Percentiles rank a stretch among this genome's conserved stretches.
These are phyloP conservation scores for Sinohyriopsis cumingii DNA, from an alignment of 2,888 invertebrate genomes.

Conservation along the genomic window DNA sequence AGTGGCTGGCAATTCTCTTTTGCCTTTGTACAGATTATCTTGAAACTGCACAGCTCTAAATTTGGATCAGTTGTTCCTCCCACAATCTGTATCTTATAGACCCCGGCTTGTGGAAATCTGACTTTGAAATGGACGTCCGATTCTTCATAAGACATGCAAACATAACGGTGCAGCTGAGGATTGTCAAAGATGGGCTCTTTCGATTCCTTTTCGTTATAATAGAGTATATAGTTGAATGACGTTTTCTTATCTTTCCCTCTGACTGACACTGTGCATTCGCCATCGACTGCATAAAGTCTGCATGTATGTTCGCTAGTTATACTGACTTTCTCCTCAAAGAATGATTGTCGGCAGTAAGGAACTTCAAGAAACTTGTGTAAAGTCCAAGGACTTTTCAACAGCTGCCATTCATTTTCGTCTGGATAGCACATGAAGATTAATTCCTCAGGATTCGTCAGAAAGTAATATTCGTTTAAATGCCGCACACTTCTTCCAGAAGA, in stretches of 20 bases:
- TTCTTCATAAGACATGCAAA: conserved; percentile 30
- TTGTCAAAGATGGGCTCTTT: conserved; percentile 25
- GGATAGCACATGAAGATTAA: conserved; percentile 26
- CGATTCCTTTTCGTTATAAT: conserved; percentile 40
- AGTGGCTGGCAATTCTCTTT: conserved; percentile 18
- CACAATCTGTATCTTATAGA: conserved; percentile 22
- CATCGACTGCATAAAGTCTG: conserved; percentile 15
- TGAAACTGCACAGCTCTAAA: conserved; percentile 26
- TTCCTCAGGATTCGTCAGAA: conserved; percentile 30
- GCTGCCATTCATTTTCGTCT: conserved; percentile 22
- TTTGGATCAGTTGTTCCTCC: conserved; percentile 16
- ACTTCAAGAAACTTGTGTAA: conserved; percentile 26
- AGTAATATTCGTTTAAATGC: conserved; percentile 32
- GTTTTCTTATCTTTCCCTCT: conserved; percentile 5
- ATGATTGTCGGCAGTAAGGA: conserved; percentile 16
- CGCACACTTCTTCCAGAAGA: conserved; percentile 14
- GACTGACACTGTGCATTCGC: conserved; percentile 22
- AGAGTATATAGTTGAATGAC: conserved; percentile 34
- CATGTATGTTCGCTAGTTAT: conserved; percentile 20
- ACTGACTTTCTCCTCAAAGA: conserved; percentile 19
- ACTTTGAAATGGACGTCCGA: conserved; percentile 22
- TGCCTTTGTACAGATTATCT: conserved; percentile 21
- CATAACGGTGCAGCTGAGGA: conserved; percentile 35
- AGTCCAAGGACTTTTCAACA: conserved; percentile 24
- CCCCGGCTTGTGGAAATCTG: conserved; percentile 22